Evolutionary conservation across 2,113 vertebrate genomes (phyloP).

Genomic region (Sakesphorus luctuosus): DNA sequence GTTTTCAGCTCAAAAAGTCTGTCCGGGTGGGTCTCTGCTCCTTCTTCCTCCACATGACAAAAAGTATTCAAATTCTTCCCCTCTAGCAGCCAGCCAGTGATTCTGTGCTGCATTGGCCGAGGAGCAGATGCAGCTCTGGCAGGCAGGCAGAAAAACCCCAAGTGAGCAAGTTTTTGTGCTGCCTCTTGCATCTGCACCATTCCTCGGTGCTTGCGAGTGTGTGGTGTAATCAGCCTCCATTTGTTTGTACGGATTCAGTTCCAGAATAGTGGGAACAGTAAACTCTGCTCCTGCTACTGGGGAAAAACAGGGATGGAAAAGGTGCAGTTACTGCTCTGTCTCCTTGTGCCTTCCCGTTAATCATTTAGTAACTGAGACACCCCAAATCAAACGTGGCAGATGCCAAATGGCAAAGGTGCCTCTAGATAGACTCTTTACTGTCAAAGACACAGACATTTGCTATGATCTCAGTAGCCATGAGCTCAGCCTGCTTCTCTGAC

Average conservation of each 20-base stretch:
- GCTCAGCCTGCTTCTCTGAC: not conserved
- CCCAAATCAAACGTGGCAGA: not conserved
- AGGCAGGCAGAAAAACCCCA: slow-evolving; percentile 33
- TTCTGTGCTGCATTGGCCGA: not conserved
- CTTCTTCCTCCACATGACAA: not conserved
- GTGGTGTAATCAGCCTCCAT: not conserved
- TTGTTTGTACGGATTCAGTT: not conserved
- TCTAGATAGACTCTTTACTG: not conserved
- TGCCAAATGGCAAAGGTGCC: not conserved
- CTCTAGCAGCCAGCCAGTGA: not conserved
- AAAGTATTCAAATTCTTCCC: not conserved
- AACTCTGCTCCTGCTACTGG: not conserved
- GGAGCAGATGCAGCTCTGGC: slow-evolving; percentile 51
- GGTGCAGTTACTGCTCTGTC: not conserved
- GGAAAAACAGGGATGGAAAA: not conserved
- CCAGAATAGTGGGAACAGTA: not conserved
- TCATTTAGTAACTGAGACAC: not conserved
- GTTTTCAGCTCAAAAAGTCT: not conserved
- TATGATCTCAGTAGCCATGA: not conserved
- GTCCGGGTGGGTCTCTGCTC: not conserved
- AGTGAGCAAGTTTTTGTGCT: slow-evolving; percentile 43
- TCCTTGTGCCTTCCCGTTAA: not conserved
- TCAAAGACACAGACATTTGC: not conserved
- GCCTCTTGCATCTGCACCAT: not conserved
- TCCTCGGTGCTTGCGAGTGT: not conserved